A percentile compares a stretch with the other conserved stretches of the same genome.
Conservation (phyloP, 2,888 invertebrate genomes). For the Diarsia dahlii region DNA sequence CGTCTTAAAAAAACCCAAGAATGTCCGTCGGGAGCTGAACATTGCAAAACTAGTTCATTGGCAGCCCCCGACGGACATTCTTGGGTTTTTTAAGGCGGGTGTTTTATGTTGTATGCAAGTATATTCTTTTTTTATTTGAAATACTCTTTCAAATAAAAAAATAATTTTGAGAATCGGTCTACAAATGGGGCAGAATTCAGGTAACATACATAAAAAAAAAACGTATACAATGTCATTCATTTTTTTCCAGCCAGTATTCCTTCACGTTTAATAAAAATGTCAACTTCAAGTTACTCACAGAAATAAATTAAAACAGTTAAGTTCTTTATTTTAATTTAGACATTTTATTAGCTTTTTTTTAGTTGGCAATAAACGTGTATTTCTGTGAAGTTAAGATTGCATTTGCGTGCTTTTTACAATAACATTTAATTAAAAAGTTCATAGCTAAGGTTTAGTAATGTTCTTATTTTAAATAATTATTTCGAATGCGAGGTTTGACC, state of each 20-base stretch:
- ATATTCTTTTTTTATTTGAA: too few relatives aligned
- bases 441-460: not conserved
- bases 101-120: too few relatives aligned
- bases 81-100: too few relatives aligned
- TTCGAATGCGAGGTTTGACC: slow-evolving; percentile 1
- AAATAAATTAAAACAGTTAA: slow-evolving; percentile 28
- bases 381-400: slow-evolving; percentile 28
- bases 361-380: slow-evolving; percentile 32
- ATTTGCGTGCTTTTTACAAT: slow-evolving; percentile 43
- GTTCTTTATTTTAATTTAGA: slow-evolving; percentile 25
- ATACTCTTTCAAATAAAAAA: too few relatives aligned
- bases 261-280: slow-evolving; percentile 20
- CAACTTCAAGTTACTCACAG: not conserved
- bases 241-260: slow-evolving; percentile 6
- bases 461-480: not conserved
- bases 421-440: slow-evolving; percentile 34
- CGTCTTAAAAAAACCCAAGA: too few relatives aligned
- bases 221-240: not conserved
- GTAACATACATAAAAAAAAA: too few relatives aligned
- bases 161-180: too few relatives aligned
- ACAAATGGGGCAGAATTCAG: too few relatives aligned
- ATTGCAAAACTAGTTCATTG: too few relatives aligned
- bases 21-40: too few relatives aligned
- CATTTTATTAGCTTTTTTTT: slow-evolving; percentile 30
- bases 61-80: too few relatives aligned